Evolutionary conservation across 2,797 vertebrate genomes (phyloP).

Genomic region (Buphagus erythrorhynchus): DNA sequence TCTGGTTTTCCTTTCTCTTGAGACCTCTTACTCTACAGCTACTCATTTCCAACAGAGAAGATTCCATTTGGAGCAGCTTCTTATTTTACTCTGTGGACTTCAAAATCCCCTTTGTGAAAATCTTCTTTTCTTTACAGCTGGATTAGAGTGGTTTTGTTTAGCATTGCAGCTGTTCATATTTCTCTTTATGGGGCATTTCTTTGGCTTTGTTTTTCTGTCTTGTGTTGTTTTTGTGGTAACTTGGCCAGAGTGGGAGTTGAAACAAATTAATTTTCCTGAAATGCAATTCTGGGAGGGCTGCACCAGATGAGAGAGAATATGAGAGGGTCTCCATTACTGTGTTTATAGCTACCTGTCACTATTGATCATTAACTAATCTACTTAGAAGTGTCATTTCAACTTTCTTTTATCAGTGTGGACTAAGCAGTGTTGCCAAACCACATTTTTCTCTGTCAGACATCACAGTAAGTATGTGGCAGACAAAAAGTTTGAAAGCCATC

Average conservation of each 20-base stretch:
- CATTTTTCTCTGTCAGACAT: conserved; percentile 47
- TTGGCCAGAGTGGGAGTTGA: conserved; percentile 27
- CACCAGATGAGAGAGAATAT: conserved; percentile 11
- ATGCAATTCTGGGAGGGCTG: conserved; percentile 20
- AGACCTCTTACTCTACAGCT: background rate
- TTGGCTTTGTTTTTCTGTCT: background rate
- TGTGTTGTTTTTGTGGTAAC: conserved; percentile 18
- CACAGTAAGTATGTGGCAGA: background rate
- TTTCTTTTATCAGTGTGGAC: conserved; percentile 38
- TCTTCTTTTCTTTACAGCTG: background rate
- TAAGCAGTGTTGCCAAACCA: conserved; percentile 3
- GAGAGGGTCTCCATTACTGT: conserved; percentile 25
- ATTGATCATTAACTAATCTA: conserved; percentile 63
- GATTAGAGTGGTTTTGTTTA: background rate
- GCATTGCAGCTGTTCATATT: background rate
- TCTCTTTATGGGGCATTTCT: background rate
- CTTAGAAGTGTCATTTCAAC: conserved; percentile 42
- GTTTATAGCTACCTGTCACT: conserved; percentile 54
- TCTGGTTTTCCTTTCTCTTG: background rate
- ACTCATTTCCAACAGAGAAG: background rate
- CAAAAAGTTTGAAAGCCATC: conserved; percentile 22
- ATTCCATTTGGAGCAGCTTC: background rate
- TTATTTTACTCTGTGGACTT: background rate
- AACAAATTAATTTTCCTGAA: conserved; percentile 63
- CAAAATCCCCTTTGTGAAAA: background rate